Base-by-base conservation (phyloP, 1,140 invertebrate species). In the Lycorma delicatula region DNA sequence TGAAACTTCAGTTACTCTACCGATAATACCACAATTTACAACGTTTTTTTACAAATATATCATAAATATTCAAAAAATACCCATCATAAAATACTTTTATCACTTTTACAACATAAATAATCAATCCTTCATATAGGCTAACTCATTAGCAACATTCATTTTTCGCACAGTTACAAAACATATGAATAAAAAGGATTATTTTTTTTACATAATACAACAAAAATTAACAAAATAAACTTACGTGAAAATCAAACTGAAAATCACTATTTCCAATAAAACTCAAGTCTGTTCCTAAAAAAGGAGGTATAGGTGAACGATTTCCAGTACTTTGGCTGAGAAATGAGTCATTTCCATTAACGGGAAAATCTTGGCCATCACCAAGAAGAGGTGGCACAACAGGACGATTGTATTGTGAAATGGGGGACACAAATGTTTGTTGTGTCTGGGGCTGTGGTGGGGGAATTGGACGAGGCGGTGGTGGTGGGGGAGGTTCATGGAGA, bases 191-290 rank as follows among this genome's bases (percentile, higher is more conserved):
- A n/a, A n/a, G n/a, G n/a, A 56, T 20, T 26, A 22, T 46, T 25
- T 18, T 18, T 48, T 48, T 23, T 23, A 51, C 6, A 62, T 51
- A 27, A 25, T 50, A 48, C 16, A 51, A 25, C 46, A 51, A 58
- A 46, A 29, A 38, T n/a, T 23, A 38, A 13, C 27, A 50, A 52
- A 34, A 22, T 41, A 47, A 57, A 68, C 64, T 60, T 64, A 74
- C 73, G 58, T 68, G 64, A 31, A 75, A 62, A 63, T 71, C 70
- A 62, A 75, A 75, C 1, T 66, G 65, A 38, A 74, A 62, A 60
- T 66, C 68, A 38, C 66, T 60, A 41, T 54, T 60, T 16, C 72
- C 72, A 27, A 75, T 69, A 60, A 75, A 75, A 64, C 72, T 51
- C 18, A 51, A 57, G 12, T 31, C 48, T 20, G 67, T 63, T 57